Conservation (phyloP, 2,888 invertebrate species). For the Nowickia ferox region DNA sequence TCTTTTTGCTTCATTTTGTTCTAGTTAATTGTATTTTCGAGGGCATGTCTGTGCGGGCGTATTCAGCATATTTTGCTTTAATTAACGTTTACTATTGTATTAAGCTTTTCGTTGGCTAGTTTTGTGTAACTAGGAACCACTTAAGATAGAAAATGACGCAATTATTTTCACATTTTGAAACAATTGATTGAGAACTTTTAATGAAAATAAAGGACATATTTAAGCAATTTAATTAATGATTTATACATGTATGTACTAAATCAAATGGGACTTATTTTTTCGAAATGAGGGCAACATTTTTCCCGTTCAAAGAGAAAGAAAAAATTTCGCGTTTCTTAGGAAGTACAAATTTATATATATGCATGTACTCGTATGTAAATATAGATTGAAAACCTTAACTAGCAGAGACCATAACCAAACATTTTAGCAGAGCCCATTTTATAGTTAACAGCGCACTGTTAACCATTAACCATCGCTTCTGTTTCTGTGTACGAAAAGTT, state of each 20-base stretch:
- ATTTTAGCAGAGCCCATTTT: too few species aligned
- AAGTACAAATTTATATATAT: too few species aligned
- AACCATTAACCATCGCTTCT: too few species aligned
- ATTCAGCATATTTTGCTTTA: slow-evolving; percentile 32
- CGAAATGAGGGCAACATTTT: too few species aligned
- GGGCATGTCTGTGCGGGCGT: not conserved
- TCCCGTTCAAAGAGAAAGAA: too few species aligned
- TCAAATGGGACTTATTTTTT: too few species aligned
- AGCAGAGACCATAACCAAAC: too few species aligned
- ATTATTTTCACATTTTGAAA: slow-evolving; percentile 9
- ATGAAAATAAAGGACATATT: not conserved
- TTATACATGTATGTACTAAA: not conserved
- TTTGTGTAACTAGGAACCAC: not conserved
- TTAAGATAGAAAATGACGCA: not conserved
- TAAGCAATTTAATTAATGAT: not conserved
- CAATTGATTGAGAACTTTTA: not conserved
- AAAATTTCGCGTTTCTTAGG: too few species aligned
- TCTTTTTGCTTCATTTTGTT: not conserved
- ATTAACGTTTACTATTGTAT: slow-evolving; percentile 47
- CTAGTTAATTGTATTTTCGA: not conserved
- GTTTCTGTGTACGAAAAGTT: too few species aligned
- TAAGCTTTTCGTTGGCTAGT: not conserved
- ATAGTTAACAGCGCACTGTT: too few species aligned
- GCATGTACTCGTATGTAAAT: too few species aligned
- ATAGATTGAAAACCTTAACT: too few species aligned